A percentile compares a stretch with the other conserved stretches of the same genome.
Evolutionary conservation across 1,140 invertebrate genomes (phyloP).

Genomic region (Heliconius melpomene): DNA sequence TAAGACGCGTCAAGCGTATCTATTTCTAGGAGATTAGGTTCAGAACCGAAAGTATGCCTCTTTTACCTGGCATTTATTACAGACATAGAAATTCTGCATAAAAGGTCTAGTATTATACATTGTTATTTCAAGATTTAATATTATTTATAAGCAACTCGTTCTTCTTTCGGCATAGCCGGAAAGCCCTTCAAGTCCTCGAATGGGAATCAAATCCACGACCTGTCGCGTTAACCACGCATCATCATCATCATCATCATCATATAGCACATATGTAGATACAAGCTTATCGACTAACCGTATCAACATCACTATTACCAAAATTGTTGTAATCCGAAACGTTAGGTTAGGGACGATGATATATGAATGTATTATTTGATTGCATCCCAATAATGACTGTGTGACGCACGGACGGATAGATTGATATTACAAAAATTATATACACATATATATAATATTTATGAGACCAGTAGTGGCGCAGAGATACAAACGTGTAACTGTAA

Average conservation of each 20-base stretch:
- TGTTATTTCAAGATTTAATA: neutral
- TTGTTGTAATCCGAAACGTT: slow-evolving; percentile 55
- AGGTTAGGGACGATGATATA: slow-evolving; percentile 53
- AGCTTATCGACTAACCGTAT: neutral
- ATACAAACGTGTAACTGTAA: neutral
- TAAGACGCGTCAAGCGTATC: neutral
- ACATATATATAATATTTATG: no score
- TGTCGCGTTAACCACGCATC: no score
- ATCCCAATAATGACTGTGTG: slow-evolving; percentile 43
- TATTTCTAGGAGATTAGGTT: neutral
- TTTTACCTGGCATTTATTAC: neutral
- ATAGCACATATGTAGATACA: neutral
- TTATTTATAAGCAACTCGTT: neutral
- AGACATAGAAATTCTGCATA: neutral
- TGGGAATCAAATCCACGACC: no score
- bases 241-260: no score
- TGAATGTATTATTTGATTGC: slow-evolving; percentile 62
- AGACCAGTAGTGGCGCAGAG: neutral
- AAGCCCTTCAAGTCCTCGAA: no score
- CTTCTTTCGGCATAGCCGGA: no score
- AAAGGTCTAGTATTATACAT: neutral
- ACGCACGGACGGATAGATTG: slow-evolving; percentile 16
- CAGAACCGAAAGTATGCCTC: neutral
- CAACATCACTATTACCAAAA: slow-evolving; percentile 41
- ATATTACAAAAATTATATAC: no score